Conservation (phyloP, 1,140 invertebrate species). For the Gryllus bimaculatus region DNA sequence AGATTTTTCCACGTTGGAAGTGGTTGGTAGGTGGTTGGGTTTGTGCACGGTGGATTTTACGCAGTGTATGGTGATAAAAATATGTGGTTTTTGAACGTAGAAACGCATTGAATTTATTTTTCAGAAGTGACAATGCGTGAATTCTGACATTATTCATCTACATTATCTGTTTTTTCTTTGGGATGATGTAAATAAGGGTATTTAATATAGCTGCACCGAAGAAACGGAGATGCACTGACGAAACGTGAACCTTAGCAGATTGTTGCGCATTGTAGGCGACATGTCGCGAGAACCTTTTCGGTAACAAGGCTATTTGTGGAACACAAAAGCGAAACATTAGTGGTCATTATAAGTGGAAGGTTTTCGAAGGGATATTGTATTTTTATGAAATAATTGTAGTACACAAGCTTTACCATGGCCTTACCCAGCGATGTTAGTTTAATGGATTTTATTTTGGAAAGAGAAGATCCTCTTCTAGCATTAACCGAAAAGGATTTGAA, state of each 20-base stretch:
- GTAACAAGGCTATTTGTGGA: not conserved
- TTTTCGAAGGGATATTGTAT: not conserved
- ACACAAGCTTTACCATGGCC: slow-evolving; percentile 12
- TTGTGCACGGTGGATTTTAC: no score
- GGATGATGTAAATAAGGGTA: no score
- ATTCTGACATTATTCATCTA: no score
- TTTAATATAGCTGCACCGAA: no score
- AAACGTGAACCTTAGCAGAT: not conserved
- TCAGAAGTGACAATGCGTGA: no score
- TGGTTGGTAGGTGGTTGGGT: not conserved
- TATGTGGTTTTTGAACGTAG: no score
- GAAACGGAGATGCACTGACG: not conserved
- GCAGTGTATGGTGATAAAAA: no score
- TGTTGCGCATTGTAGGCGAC: not conserved
- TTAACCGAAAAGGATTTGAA: slow-evolving; percentile 9
- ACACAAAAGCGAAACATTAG: not conserved
- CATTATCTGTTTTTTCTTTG: no score
- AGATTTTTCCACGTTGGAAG: slow-evolving; percentile 18
- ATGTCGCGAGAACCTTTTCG: not conserved
- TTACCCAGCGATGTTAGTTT: slow-evolving; percentile 15
- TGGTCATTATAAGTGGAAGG: not conserved
- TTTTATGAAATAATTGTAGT: not conserved
- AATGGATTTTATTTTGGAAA: slow-evolving; percentile 19
- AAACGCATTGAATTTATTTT: no score
- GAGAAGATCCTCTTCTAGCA: slow-evolving; percentile 14